These are phyloP conservation scores for Scyliorhinus canicula DNA, from an alignment of 2,797 vertebrate species.

Conservation along the genomic window DNA sequence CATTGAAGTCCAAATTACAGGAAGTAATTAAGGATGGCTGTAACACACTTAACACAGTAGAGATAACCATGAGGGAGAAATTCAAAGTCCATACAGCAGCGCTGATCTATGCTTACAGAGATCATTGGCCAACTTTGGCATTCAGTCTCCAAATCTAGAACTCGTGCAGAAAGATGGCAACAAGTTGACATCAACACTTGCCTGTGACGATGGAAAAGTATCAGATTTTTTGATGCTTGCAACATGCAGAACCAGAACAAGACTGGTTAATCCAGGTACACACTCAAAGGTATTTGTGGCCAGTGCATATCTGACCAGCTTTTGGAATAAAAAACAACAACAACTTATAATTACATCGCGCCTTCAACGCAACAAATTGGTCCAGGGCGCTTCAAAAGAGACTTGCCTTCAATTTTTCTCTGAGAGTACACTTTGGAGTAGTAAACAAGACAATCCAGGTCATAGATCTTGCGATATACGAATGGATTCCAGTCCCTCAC, in stretches of 20 bases:
- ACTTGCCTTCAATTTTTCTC: not conserved
- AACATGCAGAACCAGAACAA: not conserved
- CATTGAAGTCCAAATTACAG: not conserved
- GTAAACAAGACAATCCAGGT: not conserved
- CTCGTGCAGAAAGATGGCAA: not conserved
- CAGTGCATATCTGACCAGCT: not conserved
- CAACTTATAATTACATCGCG: too few relatives aligned
- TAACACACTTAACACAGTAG: not conserved
- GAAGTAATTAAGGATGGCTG: not conserved
- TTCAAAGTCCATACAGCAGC: not conserved
- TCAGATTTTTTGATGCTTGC: not conserved
- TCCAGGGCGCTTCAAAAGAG: not conserved
- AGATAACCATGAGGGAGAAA: not conserved
- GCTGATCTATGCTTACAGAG: not conserved
- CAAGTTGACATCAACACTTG: not conserved
- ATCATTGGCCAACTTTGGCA: not conserved
- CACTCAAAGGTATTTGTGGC: not conserved
- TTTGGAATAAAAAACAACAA: too few relatives aligned
- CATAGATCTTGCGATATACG: not conserved
- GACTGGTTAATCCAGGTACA: too few relatives aligned
- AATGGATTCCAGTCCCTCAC: not conserved
- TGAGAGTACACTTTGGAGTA: not conserved
- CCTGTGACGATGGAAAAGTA: not conserved
- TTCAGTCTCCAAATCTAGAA: not conserved
- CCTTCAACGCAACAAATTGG: too few relatives aligned